Evolutionary conservation across 2,888 invertebrate species (phyloP).

Genomic region (Ornithoptera alexandrae): DNA sequence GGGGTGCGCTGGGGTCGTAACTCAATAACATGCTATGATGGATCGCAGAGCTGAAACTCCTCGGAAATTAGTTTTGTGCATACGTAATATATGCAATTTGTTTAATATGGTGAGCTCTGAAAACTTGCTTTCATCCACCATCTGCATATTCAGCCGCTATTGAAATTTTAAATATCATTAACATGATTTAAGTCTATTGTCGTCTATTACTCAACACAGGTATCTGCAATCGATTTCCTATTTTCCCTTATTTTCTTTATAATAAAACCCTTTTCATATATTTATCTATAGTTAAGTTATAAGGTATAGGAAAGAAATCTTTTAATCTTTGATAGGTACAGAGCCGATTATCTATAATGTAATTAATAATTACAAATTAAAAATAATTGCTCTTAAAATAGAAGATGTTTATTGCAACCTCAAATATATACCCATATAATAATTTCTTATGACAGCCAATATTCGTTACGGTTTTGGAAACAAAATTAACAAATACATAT

Average conservation of each 20-base stretch:
- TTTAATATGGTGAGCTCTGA: conserved; percentile 12
- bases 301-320: too few species aligned
- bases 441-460: conserved; percentile 16
- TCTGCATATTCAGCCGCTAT: not conserved
- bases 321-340: too few species aligned
- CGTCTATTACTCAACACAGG: too few species aligned
- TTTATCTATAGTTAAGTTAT: too few species aligned
- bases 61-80: conserved; percentile 27
- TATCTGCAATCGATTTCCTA: too few species aligned
- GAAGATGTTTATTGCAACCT: not conserved
- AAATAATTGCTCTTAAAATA: conserved; percentile 3
- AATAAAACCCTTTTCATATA: too few species aligned
- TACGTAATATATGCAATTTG: conserved; percentile 28
- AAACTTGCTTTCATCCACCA: not conserved
- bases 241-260: too few species aligned
- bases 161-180: not conserved
- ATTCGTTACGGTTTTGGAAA: conserved; percentile 20
- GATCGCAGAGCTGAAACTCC: conserved; percentile 39
- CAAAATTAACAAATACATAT: not conserved
- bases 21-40: conserved; percentile 42
- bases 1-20: conserved; percentile 38
- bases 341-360: not conserved
- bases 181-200: too few species aligned
- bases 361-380: not conserved
- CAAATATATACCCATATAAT: not conserved